These are phyloP conservation scores for Pelmatolapia mariae DNA, from an alignment of 2,113 vertebrate genomes.

Conservation along the genomic window DNA sequence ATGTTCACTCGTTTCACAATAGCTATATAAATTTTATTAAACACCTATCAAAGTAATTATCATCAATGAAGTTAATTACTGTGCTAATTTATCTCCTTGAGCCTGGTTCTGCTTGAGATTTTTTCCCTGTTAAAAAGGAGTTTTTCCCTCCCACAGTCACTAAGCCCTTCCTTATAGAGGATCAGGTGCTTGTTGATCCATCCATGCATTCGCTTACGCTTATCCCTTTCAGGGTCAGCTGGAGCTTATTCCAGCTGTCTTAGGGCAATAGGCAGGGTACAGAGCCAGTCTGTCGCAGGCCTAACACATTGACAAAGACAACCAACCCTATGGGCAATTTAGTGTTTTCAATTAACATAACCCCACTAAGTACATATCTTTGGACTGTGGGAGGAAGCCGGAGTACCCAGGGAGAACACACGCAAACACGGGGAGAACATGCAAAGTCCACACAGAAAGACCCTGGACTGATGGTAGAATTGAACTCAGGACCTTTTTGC, in stretches of 20 bases:
- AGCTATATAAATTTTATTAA: not conserved
- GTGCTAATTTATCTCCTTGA: not conserved
- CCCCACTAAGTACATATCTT: not conserved
- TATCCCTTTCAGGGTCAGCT: not conserved
- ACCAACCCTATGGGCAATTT: too few species aligned
- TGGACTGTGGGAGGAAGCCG: not conserved
- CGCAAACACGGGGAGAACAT: not conserved
- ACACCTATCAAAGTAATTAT: not conserved
- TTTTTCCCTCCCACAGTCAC: not conserved
- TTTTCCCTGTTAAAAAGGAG: not conserved
- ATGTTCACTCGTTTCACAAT: not conserved
- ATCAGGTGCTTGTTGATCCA: not conserved
- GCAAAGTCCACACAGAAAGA: too few species aligned
- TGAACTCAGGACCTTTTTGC: not conserved
- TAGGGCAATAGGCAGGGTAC: not conserved
- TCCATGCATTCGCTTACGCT: rapidly evolving
- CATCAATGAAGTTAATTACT: not conserved
- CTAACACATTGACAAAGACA: not conserved
- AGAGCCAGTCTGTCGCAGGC: not conserved
- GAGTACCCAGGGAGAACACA: not conserved
- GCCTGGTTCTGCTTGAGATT: not conserved
- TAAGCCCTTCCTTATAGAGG: rapidly evolving
- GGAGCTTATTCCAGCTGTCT: not conserved
- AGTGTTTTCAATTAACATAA: not conserved
- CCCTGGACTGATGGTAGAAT: not conserved